Evolutionary conservation across 2,113 vertebrate species (phyloP).

Genomic region (Heptranchias perlo): DNA sequence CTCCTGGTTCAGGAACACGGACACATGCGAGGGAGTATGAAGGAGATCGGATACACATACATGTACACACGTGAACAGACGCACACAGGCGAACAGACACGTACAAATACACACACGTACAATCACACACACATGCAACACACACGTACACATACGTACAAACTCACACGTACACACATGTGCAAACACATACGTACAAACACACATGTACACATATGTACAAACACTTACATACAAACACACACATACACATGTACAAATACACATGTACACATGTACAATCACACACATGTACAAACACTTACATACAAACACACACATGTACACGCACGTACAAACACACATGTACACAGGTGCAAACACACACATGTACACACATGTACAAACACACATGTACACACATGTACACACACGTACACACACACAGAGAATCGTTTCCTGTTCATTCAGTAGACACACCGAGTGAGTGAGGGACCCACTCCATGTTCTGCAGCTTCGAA

Average conservation of each 20-base stretch:
- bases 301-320: neutral
- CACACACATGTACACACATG: neutral
- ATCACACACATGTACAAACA: neutral
- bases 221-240: neutral
- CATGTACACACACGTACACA: neutral
- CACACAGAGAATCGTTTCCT: neutral
- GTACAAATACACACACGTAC: neutral
- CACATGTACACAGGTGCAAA: too few species aligned
- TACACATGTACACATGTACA: neutral
- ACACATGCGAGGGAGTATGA: neutral
- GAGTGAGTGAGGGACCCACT: too few species aligned
- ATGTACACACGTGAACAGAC: neutral
- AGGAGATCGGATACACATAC: neutral
- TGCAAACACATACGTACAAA: neutral
- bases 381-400: neutral
- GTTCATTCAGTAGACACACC: neutral
- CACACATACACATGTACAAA: neutral
- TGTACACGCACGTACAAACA: neutral
- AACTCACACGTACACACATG: neutral
- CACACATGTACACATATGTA: neutral
- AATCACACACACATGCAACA: neutral
- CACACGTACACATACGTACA: neutral
- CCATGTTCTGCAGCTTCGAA: too few species aligned
- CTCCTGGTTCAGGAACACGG: neutral
- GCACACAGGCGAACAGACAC: neutral